These are phyloP conservation scores for Drosophila persimilis DNA, from an alignment of 1,140 invertebrate genomes.

Conservation along the genomic window DNA sequence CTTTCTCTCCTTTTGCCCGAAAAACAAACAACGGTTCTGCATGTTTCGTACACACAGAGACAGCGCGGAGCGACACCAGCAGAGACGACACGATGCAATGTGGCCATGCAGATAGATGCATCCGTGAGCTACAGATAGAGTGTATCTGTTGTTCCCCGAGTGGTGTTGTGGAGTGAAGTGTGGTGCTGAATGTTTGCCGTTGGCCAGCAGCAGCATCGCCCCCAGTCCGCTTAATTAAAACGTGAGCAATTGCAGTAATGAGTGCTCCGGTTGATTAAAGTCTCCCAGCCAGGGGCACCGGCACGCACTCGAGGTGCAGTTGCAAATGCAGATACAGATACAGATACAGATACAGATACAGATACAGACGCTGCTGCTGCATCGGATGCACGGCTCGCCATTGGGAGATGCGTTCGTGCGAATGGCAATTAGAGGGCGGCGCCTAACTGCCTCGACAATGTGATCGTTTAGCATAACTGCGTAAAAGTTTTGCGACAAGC, in stretches of 20 bases:
- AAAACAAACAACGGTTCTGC: slow-evolving; percentile 39
- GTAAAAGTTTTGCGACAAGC: slow-evolving; percentile 30
- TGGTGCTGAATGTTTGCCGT: slow-evolving; percentile 3
- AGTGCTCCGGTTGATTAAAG: slow-evolving; percentile 50
- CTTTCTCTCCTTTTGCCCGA: slow-evolving; percentile 31
- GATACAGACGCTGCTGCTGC: neutral
- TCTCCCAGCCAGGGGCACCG: neutral
- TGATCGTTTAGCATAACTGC: slow-evolving; percentile 46
- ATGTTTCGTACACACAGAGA: slow-evolving; percentile 11
- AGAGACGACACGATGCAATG: slow-evolving; percentile 9
- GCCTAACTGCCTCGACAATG: slow-evolving; percentile 43
- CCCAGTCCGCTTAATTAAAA: slow-evolving; percentile 55
- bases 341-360: neutral
- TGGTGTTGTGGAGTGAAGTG: neutral
- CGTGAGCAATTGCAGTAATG: slow-evolving; percentile 62
- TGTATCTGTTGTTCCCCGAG: neutral
- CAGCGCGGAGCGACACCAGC: slow-evolving; percentile 11
- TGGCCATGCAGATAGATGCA: slow-evolving; percentile 6
- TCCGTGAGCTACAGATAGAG: slow-evolving; percentile 42
- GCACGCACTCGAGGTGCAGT: slow-evolving; percentile 20
- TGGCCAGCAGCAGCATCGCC: slow-evolving; percentile 11
- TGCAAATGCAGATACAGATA: neutral
- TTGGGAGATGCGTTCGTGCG: slow-evolving; percentile 23
- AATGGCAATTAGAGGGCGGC: slow-evolving; percentile 47
- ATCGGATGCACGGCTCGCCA: slow-evolving; percentile 2